These are phyloP conservation scores for Hyposoter didymator DNA, from an alignment of 2,888 invertebrate genomes.

Conservation along the genomic window DNA sequence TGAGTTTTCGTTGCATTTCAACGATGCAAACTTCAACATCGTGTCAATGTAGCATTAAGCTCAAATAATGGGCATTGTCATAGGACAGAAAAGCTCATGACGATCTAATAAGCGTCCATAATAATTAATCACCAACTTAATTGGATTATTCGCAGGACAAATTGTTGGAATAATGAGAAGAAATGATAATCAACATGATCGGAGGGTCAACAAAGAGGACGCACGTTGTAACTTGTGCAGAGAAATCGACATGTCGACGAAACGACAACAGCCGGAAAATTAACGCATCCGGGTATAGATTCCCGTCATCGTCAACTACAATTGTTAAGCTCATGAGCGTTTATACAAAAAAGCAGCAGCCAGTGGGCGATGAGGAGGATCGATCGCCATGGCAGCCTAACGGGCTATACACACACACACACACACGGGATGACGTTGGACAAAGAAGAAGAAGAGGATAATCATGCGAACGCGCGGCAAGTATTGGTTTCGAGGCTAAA, in stretches of 20 bases:
- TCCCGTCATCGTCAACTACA: neutral
- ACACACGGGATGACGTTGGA: conserved; percentile 40
- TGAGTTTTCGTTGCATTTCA: too few relatives aligned
- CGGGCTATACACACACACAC: too few relatives aligned
- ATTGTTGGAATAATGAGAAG: neutral
- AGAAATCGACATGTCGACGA: too few relatives aligned
- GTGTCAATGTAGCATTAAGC: neutral
- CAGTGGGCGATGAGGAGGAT: neutral
- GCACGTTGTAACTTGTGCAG: neutral
- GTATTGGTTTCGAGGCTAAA: conserved; percentile 50
- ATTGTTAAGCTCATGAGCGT: conserved; percentile 57
- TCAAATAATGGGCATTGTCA: neutral
- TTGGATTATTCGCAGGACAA: conserved; percentile 23
- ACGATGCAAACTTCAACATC: too few relatives aligned
- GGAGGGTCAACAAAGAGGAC: neutral
- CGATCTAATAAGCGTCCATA: neutral
- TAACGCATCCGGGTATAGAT: neutral
- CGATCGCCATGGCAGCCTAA: neutral
- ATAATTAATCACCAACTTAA: conserved; percentile 30
- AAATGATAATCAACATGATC: conserved; percentile 1
- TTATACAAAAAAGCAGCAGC: neutral
- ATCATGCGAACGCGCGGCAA: conserved; percentile 13
- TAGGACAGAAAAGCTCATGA: neutral
- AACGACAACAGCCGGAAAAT: neutral
- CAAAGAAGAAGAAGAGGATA: conserved; percentile 54